These are phyloP conservation scores for Tupiocoris notatus DNA, from an alignment of 2,888 invertebrate species.

Conservation along the genomic window DNA sequence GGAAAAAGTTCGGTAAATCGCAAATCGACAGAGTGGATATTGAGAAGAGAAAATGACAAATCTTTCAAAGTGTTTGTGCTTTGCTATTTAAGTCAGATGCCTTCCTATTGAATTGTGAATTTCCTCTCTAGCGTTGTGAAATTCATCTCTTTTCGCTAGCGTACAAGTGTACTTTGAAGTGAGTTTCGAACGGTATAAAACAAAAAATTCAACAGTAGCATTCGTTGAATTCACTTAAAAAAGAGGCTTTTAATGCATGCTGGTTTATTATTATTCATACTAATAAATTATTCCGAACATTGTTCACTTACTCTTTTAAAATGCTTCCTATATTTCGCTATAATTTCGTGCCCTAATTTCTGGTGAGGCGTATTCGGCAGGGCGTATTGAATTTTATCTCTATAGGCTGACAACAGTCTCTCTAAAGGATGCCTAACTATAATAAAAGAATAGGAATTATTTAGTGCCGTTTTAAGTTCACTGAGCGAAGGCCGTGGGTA, in stretches of 20 bases:
- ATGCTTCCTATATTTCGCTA: slow-evolving; percentile 64
- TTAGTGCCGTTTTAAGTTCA: slow-evolving; percentile 70
- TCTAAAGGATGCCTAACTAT: slow-evolving; percentile 81
- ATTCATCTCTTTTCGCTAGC: too few relatives aligned
- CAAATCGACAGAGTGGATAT: background rate
- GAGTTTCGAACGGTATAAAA: too few relatives aligned
- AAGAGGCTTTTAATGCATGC: too few relatives aligned
- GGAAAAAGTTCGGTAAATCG: background rate
- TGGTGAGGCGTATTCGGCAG: slow-evolving; percentile 79
- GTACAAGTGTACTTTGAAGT: too few relatives aligned
- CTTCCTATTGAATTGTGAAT: too few relatives aligned
- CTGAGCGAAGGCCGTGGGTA: slow-evolving; percentile 74
- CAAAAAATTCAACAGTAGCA: too few relatives aligned
- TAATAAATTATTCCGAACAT: too few relatives aligned
- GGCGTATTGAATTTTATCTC: slow-evolving; percentile 80
- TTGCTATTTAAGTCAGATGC: too few relatives aligned
- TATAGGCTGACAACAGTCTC: slow-evolving; percentile 75
- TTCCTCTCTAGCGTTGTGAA: too few relatives aligned
- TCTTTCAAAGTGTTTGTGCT: too few relatives aligned
- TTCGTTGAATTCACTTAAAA: too few relatives aligned
- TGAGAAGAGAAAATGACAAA: background rate
- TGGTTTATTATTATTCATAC: too few relatives aligned
- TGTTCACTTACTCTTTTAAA: slow-evolving; percentile 33
- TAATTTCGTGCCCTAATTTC: slow-evolving; percentile 74
- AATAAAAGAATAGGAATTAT: slow-evolving; percentile 74